Base-by-base conservation (phyloP, 2,113 vertebrate genomes). In the Acinonyx jubatus region DNA sequence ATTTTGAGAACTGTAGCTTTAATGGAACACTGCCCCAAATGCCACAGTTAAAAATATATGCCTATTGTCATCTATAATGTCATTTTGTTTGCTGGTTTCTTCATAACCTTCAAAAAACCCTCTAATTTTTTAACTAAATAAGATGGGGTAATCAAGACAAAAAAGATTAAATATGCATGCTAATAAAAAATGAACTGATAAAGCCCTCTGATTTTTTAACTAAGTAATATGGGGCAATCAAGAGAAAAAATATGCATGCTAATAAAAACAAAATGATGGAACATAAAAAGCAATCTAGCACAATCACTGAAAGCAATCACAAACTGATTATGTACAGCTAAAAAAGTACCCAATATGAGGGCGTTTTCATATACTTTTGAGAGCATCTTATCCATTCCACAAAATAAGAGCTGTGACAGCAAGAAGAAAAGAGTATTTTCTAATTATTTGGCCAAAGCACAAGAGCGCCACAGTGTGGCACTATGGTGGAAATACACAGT, bases 401-500 rank as follows among this genome's bases (percentile, higher is more conserved):
- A 93, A 96, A 74, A 68, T 66, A 76, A 84, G n/a, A 94, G 78
- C 89, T 68, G 2, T 74, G 55, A 91, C 9, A 74, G 48, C 61
- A 90, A 95, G 2, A 89, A 55, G 38, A 90, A 89, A 66, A 48
- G 31, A 23, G 38, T 4, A 74, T 9, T 84, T 89, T 76, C 33
- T 50, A 93, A 95, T 65, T 85, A 27, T 45, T 93, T 36, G 98
- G 88, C 18, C 8, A 92, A 93, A 98, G 98, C 81, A 57, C 98
- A 98, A 98, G 94, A 98, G 98, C 97, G 82, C 99, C 99, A 98
- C 98, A 65, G 33, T 97, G 98, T 99, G 99, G 99, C 89, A 68
- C 3, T 14, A 50, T 36, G 1, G 27, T 29, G n/a, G 36, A 96
- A 98, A 87, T 61, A 95, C 69, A 78, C 15, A 38, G 5, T 65